Evolutionary conservation across 2,797 vertebrate species (phyloP).

Genomic region (Gephyroberyx darwinii): DNA sequence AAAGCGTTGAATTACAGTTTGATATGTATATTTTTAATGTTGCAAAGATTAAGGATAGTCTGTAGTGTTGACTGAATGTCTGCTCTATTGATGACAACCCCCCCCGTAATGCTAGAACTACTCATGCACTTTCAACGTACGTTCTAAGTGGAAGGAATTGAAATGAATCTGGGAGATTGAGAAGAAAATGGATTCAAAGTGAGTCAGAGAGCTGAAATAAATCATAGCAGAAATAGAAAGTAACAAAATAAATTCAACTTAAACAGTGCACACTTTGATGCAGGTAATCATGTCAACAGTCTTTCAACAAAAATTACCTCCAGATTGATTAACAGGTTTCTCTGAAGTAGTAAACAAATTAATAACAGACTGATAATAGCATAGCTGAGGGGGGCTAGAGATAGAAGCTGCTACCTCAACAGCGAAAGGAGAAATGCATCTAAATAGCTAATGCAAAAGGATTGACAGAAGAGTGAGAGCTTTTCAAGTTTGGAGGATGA

Average conservation of each 20-base stretch:
- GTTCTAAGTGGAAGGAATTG: slow-evolving; percentile 56
- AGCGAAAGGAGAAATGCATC: slow-evolving; percentile 25
- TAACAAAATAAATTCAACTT: slow-evolving; percentile 60
- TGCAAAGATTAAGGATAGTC: slow-evolving; percentile 45
- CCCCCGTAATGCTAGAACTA: slow-evolving; percentile 48
- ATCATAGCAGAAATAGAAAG: slow-evolving; percentile 55
- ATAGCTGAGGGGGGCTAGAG: slow-evolving; percentile 51
- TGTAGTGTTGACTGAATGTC: slow-evolving; percentile 71
- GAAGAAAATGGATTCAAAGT: slow-evolving; percentile 35
- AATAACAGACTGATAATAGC: slow-evolving; percentile 42
- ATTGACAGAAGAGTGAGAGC: slow-evolving; percentile 45
- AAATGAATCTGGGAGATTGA: slow-evolving; percentile 62
- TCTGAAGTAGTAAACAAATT: slow-evolving; percentile 27
- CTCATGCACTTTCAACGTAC: slow-evolving; percentile 36
- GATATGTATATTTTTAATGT: slow-evolving; percentile 61
- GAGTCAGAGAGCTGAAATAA: slow-evolving; percentile 59
- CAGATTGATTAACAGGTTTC: slow-evolving; percentile 35
- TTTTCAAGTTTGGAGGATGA: slow-evolving; percentile 73
- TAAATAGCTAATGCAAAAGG: slow-evolving; percentile 33
- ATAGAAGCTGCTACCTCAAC: slow-evolving; percentile 50
- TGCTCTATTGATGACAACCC: slow-evolving; percentile 38
- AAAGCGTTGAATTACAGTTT: slow-evolving; percentile 65
- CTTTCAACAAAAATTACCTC: slow-evolving; percentile 17
- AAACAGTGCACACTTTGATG: slow-evolving; percentile 63
- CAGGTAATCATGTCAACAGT: slow-evolving; percentile 49